phyloP scores from a whole-genome alignment of 2,113 vertebrate genomes.

The Saguinus imperator region DNA sequence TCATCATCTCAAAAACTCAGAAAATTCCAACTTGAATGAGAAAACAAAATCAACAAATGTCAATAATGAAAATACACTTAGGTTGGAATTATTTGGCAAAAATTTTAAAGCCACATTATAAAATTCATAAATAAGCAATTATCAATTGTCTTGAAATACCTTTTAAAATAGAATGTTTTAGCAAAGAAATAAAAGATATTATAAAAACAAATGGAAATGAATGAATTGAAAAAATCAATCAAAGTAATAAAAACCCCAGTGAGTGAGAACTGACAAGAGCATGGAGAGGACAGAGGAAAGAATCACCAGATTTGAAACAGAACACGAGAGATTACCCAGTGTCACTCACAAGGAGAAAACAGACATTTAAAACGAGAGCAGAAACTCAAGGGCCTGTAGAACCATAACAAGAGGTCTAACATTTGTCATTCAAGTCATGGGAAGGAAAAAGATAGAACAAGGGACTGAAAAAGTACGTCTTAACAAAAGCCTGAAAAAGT shows the following conservation, averaged over 20 bases:
- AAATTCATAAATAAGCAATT: neutral
- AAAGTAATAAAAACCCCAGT: neutral
- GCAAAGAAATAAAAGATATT: neutral
- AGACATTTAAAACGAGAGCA: neutral
- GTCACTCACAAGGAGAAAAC: neutral
- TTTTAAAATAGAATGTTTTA: neutral
- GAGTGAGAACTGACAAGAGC: neutral
- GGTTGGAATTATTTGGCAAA: neutral
- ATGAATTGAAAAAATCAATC: neutral
- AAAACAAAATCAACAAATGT: neutral
- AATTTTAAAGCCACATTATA: neutral
- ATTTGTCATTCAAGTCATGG: neutral
- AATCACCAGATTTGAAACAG: neutral
- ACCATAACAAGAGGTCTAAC: neutral
- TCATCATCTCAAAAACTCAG: neutral
- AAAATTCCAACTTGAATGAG: neutral
- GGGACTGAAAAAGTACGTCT: neutral
- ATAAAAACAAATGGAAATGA: neutral
- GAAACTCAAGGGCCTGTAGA: accelerated
- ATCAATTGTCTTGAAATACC: neutral
- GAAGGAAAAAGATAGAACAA: neutral
- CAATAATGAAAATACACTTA: neutral
- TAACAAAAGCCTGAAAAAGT: neutral
- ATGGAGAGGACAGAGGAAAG: neutral
- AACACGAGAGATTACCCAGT: neutral